Conservation (phyloP, 2,113 vertebrate genomes). For the Irena cyanogastra region DNA sequence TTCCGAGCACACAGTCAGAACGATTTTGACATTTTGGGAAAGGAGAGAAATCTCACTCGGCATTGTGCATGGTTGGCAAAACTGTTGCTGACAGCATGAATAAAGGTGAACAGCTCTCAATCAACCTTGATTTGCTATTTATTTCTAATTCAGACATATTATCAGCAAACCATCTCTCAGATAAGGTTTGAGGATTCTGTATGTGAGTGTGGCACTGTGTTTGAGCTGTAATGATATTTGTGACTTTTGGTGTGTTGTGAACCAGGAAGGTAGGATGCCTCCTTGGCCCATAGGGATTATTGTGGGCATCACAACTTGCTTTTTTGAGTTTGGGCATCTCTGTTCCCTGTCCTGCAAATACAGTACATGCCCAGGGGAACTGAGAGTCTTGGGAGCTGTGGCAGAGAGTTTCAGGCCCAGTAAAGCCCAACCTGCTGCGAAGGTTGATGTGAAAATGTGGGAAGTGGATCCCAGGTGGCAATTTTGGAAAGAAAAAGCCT, state of each 20-base stretch:
- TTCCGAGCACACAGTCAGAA: conserved; percentile 41
- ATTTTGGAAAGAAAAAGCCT: not conserved
- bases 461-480: not conserved
- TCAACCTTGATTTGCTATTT: not conserved
- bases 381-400: not conserved
- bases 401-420: not conserved
- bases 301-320: not conserved
- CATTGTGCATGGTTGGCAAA: conserved; percentile 63
- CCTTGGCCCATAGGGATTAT: not conserved
- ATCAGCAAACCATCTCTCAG: not conserved
- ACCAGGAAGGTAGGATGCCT: not conserved
- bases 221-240: not conserved
- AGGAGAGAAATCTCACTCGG: conserved; percentile 31
- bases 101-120: conserved; percentile 41
- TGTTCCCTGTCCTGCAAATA: not conserved
- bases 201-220: not conserved
- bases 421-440: rapidly evolving
- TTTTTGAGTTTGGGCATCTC: not conserved
- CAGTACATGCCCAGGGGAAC: not conserved
- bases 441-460: not conserved
- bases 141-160: not conserved
- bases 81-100: conserved; percentile 62
- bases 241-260: not conserved
- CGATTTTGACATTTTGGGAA: conserved; percentile 57
- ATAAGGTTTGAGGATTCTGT: not conserved